Base-by-base conservation (phyloP, 2,113 vertebrate genomes). In the Atlantisia rogersi region DNA sequence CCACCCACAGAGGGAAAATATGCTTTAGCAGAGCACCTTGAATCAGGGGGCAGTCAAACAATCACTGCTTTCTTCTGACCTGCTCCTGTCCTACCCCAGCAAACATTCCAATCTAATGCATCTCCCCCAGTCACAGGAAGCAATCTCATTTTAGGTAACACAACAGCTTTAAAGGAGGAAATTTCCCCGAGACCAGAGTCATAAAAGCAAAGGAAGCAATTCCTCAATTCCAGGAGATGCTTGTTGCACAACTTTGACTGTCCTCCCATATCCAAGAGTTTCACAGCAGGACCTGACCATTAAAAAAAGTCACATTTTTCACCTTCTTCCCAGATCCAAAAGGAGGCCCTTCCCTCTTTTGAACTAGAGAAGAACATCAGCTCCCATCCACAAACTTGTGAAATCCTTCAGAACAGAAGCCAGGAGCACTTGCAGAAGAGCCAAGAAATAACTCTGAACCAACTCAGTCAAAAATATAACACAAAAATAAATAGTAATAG, bases 401-500 rank as follows among this genome's bases (percentile, higher is more conserved):
- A 91, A 80, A 63, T 90, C 52, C 78, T 71, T 89, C 79, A 87
- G 82, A 88, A 59, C 14, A 78, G 56, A 82, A 88, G 79, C 68
- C 70, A 50, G 64, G 9, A 90, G 24, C 25, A 46, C 58, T 86
- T 73, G 88, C 60, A 67, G 32, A 96, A 80, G 28, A 5, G 67
- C 89, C 86, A 90, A 86, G 67, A 92, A 90, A 91, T 19, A 85
- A 73, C 69, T 59, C 37, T 5, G 42, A 80, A 79, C 63, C 69
- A 93, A 76, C 11, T 63, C 1, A 1, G 53, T 29, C 16, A 78
- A 86, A 91, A 95, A 76, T 18, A 44, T 55, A 73, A 62, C 40
- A 69, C 71, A 82, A 95, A 37, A 90, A 82, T 82, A 95, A 94
- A 91, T 35, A 89, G 62, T 50, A 91, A 92, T 70, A 88, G 42